These are phyloP conservation scores for Arrhamphus sclerolepis DNA, from an alignment of 2,797 vertebrate genomes.

Conservation along the genomic window DNA sequence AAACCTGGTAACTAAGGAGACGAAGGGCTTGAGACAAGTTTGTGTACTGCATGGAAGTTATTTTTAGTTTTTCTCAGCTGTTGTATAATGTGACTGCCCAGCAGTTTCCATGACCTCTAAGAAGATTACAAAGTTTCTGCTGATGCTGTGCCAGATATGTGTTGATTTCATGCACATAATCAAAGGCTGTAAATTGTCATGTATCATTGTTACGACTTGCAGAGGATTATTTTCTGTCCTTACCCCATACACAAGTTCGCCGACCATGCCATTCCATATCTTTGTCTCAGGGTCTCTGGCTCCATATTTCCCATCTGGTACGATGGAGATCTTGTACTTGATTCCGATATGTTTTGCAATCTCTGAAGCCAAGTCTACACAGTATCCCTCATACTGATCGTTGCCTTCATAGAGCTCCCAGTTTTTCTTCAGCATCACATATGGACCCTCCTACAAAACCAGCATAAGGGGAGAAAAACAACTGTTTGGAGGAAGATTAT, in stretches of 20 bases:
- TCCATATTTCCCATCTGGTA: conserved; percentile 98
- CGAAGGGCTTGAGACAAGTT: conserved; percentile 12
- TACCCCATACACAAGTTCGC: conserved; percentile 99
- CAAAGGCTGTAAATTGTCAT: not conserved
- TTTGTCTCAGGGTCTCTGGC: conserved; percentile 98
- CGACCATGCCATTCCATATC: conserved; percentile 99
- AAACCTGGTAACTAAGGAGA: conserved; percentile 20
- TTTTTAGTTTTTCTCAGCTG: conserved; percentile 27
- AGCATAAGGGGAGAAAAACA: conserved; percentile 64
- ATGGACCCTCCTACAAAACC: conserved; percentile 94
- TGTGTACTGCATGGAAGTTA: conserved; percentile 1
- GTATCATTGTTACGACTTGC: not conserved
- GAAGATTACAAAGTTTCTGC: conserved; percentile 5
- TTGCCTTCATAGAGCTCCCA: conserved; percentile 97
- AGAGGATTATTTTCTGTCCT: conserved; percentile 58
- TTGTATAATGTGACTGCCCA: not conserved
- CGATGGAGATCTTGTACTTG: conserved; percentile 99
- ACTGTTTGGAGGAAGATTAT: conserved; percentile 68
- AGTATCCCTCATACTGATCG: conserved; percentile 97
- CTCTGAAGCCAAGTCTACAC: conserved; percentile 97
- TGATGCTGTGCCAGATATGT: conserved; percentile 1
- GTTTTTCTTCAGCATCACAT: conserved; percentile 99
- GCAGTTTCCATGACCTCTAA: not conserved
- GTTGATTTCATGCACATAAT: conserved; percentile 1
- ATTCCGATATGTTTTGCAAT: conserved; percentile 99